Conservation (phyloP, 30 jellyfish, hydroid and myxozoan genomes). For the Nemopilema nomurai region DNA sequence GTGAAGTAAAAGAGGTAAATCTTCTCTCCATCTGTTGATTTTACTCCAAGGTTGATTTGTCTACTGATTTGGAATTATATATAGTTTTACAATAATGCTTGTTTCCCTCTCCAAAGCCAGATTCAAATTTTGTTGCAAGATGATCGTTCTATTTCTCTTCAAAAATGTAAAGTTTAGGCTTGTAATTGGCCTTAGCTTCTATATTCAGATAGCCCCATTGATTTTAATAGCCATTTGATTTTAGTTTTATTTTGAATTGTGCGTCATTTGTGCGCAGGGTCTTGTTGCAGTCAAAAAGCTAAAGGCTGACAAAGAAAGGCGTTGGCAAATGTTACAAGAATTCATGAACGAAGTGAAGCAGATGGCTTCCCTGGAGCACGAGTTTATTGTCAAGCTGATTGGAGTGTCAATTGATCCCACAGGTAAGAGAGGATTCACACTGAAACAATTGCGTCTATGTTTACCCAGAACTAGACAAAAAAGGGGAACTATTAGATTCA, state of each 20-base stretch:
- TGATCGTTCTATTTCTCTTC: background rate
- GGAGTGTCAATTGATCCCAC: conserved; percentile 73
- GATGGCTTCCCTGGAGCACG: conserved; percentile 62
- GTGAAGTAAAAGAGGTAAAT: conserved; percentile 30
- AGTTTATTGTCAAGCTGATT: conserved; percentile 68
- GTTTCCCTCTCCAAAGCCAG: too few species aligned
- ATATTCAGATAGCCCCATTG: too few species aligned
- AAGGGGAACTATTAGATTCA: too few species aligned
- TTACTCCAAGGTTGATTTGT: too few species aligned
- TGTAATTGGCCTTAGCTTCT: too few species aligned
- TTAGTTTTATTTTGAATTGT: background rate
- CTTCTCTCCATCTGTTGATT: too few species aligned
- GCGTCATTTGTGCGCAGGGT: conserved; percentile 5
- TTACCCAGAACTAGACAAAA: too few species aligned
- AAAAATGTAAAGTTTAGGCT: background rate
- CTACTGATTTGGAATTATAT: too few species aligned
- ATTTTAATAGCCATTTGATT: background rate
- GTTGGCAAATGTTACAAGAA: conserved; percentile 15
- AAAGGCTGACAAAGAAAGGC: conserved; percentile 30
- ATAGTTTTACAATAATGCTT: too few species aligned
- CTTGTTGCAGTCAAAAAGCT: conserved; percentile 63
- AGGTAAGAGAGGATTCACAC: too few species aligned
- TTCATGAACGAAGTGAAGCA: conserved; percentile 60
- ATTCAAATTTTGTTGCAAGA: too few species aligned
- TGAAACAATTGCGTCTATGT: too few species aligned